phyloP scores from a whole-genome alignment of 2,888 invertebrate genomes.

The Callosobruchus maculatus region DNA sequence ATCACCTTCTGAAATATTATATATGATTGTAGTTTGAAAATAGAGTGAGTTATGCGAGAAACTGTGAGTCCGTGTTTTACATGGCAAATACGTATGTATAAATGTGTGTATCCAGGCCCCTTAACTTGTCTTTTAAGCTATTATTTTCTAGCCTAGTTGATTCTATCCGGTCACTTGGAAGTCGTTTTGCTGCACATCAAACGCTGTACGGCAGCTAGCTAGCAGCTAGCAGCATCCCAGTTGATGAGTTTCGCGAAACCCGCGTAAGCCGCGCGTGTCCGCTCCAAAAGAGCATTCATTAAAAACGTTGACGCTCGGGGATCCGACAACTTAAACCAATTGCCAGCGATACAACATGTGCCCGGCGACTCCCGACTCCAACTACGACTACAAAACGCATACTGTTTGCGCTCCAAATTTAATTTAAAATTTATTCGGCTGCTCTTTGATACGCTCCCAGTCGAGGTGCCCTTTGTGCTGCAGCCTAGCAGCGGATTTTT shows the following conservation, averaged over 20 bases:
- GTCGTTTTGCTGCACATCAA: too few relatives aligned
- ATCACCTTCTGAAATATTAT: too few relatives aligned
- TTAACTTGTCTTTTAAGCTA: too few relatives aligned
- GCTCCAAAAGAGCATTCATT: constrained; percentile 33
- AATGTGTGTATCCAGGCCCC: too few relatives aligned
- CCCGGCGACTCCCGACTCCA: too few relatives aligned
- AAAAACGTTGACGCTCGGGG: constrained; percentile 36
- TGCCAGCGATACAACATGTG: constrained; percentile 36
- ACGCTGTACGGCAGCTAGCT: too few relatives aligned
- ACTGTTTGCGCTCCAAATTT: constrained; percentile 39
- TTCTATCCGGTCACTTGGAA: too few relatives aligned
- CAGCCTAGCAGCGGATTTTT: constrained; percentile 39
- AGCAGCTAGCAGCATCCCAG: neutral
- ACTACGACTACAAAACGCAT: neutral
- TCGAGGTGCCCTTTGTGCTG: neutral
- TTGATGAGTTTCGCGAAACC: neutral
- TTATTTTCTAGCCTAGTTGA: too few relatives aligned
- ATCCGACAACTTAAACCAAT: constrained; percentile 47
- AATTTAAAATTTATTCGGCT: constrained; percentile 49
- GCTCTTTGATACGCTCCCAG: neutral
- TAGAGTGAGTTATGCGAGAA: too few relatives aligned
- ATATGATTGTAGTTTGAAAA: too few relatives aligned
- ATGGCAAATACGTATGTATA: too few relatives aligned
- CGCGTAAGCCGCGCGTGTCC: neutral
- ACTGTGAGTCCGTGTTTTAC: too few relatives aligned